Base-by-base conservation (phyloP, 2,113 vertebrate genomes). In the Pardalotus punctatus region DNA sequence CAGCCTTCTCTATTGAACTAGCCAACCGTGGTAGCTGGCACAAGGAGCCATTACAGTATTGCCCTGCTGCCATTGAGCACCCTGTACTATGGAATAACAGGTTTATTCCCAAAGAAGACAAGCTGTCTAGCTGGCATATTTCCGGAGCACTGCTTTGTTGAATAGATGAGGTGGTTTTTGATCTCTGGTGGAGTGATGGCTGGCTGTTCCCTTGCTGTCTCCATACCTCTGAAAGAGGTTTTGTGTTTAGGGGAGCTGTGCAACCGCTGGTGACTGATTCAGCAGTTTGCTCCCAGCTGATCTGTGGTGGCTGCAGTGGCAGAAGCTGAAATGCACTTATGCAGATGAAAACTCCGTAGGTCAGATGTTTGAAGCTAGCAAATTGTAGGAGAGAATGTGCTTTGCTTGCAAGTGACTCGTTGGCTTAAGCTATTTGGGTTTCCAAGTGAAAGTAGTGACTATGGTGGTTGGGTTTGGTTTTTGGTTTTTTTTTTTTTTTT, bases 301-400 rank as follows among this genome's bases (percentile, higher is more conserved):
- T 24, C 58, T 10, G 17, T 9, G 47, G 77, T 81, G 82, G 84
- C 81, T 65, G 64, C 54, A 78, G 89, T 2, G 17, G 90, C 86
- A 85, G 73, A 28, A 83, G 58, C 86, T 86, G 60, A 73, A 67
- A 81, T 69, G 76, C 76, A 66, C 51, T 94, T 90, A 88, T 1
- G 10, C 50, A 64, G 67, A 88, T 86, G 81, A 92, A 95, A 88
- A 65, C 72, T 76, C 83, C 17, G 8, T 78, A 43, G 80, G 72
- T 96, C 85, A 76, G 79, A 90, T 84, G 65, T 93, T 57, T 92
- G 82, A 86, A 88, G 82, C 72, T 66, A 27, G 71, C 71, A 94
- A 96, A 94, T 88, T 74, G 67, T 93, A 88, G 72, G 82, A 94
- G 94, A 81, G 90, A 96, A 96, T 93, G 86, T 94, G 87, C 94